A percentile compares a stretch with the other conserved stretches of the same genome.
phyloP scores from a whole-genome alignment of 1,140 invertebrate genomes.

The Macrotrachela quadricornifera region DNA sequence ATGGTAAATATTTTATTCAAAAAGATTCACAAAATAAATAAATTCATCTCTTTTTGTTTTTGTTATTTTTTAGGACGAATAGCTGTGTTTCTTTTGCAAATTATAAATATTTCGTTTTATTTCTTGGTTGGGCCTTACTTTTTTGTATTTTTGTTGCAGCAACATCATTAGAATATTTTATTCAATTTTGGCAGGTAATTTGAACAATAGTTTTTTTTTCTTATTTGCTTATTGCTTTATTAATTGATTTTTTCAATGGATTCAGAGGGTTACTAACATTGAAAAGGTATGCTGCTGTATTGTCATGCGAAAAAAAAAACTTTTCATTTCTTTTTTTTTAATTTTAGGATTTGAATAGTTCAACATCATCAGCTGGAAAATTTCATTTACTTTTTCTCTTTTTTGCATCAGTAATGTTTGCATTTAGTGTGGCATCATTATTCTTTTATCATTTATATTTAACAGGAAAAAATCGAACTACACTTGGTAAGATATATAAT shows the following conservation, averaged over 20 bases:
- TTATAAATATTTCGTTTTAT: constrained; percentile 94
- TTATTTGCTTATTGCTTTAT: constrained; percentile 13
- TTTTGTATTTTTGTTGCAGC: constrained; percentile 74
- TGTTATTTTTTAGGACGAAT: constrained; percentile 47
- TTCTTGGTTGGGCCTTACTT: constrained; percentile 70
- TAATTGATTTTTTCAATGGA: constrained; percentile 22
- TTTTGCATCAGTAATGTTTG: constrained; percentile 88
- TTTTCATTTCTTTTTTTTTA: no score
- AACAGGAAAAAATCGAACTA: constrained; percentile 71
- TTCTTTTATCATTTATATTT: constrained; percentile 89
- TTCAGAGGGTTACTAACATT: no score
- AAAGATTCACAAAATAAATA: no score
- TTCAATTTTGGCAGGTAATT: constrained; percentile 70
- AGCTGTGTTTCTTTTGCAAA: constrained; percentile 93
- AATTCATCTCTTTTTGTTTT: no score
- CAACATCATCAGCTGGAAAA: constrained; percentile 32
- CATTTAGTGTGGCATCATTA: constrained; percentile 70
- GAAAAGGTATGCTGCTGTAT: no score
- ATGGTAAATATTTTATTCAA: constrained; percentile 35
- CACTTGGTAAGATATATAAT: constrained; percentile 51
- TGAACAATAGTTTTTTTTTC: not conserved
- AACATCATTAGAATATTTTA: constrained; percentile 72
- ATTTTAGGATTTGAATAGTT: no score
- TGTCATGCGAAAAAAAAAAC: no score
- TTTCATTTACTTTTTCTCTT: constrained; percentile 91